These are phyloP conservation scores for Mimas tiliae DNA, from an alignment of 2,888 invertebrate genomes.

Conservation along the genomic window DNA sequence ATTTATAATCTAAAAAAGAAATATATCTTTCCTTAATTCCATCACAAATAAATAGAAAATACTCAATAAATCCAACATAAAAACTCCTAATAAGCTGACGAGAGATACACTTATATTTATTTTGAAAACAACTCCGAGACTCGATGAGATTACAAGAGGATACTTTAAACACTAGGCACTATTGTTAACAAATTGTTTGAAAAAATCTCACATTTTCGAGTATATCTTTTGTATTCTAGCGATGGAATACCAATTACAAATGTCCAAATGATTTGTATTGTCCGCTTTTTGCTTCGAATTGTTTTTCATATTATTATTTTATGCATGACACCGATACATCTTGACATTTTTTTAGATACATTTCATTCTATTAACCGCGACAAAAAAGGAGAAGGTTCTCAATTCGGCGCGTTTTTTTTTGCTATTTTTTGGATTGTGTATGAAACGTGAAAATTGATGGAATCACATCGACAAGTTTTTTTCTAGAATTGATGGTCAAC, in stretches of 20 bases:
- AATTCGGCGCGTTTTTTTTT: no score
- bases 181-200: constrained; percentile 4
- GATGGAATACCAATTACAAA: neutral
- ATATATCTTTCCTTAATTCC: neutral
- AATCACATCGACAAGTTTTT: no score
- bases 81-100: neutral
- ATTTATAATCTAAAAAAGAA: neutral
- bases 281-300: neutral
- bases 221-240: neutral
- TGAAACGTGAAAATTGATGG: neutral
- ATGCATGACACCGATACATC: neutral
- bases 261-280: neutral
- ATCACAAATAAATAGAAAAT: neutral
- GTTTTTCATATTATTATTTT: constrained; percentile 6
- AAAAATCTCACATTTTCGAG: neutral
- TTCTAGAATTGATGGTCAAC: no score
- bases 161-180: constrained; percentile 10
- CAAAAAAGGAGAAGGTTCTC: no score
- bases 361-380: no score
- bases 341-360: neutral
- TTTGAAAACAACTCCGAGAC: neutral
- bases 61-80: neutral
- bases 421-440: neutral
- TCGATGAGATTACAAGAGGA: neutral
- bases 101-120: neutral